Conservation (phyloP, 2,888 invertebrate species). For the Oligia strigilis region DNA sequence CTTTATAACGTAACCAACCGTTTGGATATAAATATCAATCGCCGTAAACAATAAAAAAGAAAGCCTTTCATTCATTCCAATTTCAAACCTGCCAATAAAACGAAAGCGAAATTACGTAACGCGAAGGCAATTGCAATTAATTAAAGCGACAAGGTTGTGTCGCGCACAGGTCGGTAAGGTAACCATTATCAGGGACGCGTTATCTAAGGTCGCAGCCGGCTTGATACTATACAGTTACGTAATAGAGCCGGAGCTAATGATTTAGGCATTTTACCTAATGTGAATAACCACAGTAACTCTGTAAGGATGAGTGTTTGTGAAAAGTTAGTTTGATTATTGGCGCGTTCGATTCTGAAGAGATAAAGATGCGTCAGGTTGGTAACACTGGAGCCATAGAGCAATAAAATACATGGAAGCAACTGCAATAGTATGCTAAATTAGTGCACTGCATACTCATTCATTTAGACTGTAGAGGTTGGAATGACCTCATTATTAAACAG, state of each 20-base stretch:
- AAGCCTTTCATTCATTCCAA: slow-evolving; percentile 49
- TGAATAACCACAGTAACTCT: neutral
- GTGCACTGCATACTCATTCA: neutral
- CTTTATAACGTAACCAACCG: slow-evolving; percentile 3
- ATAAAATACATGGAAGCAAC: neutral
- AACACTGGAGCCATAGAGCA: slow-evolving; percentile 6
- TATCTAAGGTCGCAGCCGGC: slow-evolving; percentile 67
- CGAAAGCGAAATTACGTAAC: slow-evolving; percentile 56
- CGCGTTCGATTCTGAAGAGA: neutral
- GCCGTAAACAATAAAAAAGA: slow-evolving; percentile 34
- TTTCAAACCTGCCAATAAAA: slow-evolving; percentile 55
- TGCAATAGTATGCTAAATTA: slow-evolving; percentile 7
- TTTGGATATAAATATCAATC: slow-evolving; percentile 10
- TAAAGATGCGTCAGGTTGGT: neutral
- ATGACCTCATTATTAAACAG: slow-evolving; percentile 27
- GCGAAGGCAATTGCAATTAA: slow-evolving; percentile 55
- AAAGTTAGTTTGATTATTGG: slow-evolving; percentile 3
- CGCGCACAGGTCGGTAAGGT: slow-evolving; percentile 63
- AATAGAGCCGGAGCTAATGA: slow-evolving; percentile 34
- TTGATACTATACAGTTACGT: slow-evolving; percentile 61
- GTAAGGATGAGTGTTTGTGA: neutral
- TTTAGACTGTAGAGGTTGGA: neutral
- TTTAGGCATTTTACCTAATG: slow-evolving; percentile 37
- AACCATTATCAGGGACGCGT: slow-evolving; percentile 64
- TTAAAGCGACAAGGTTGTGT: slow-evolving; percentile 59